Base-by-base conservation (phyloP, 2,113 vertebrate species). In the Rynchops niger region DNA sequence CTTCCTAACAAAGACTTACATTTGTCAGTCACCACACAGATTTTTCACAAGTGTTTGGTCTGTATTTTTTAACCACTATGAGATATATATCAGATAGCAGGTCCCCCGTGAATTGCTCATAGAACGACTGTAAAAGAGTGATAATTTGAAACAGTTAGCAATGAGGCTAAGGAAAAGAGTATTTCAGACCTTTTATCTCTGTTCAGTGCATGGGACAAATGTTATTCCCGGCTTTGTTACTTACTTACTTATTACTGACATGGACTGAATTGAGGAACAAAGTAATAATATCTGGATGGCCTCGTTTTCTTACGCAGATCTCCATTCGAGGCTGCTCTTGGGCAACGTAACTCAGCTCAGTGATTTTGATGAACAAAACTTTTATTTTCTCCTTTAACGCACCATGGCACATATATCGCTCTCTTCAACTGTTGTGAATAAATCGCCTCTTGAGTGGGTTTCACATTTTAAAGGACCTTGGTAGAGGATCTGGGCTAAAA, bases 71-170 rank as follows among this genome's bases (percentile, higher is more conserved):
- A 79, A 15, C 6, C 26, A 30, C 56, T 52, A 0, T 18, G 26
- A 67, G 72, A 69, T 85, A 16, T 7, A 11, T 47, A 86, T 82
- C 86, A 86, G 77, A 42, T 55, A 78, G 76, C 63, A 63, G 65
- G 29, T 67, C 65, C 42, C 55, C 47, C 56, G 13, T 22, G 86
- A 93, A 67, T 47, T 89, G 59, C 81, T 82, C 25, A 52, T 30
- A 63, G 63, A 84, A 40, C 49, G 58, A 55, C 73, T 74, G 61
- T 56, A 84, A 93, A 87, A 72, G 47, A 70, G 86, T 1, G 15
- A 82, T 86, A 89, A 91, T 96, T 93, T 73, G 69, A 95, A 79
- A 38, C 80, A 89, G 86, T 83, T 88, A 88, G 52, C 56, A 82
- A 26, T 0, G 2, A 82, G 36, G 73, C 23, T 84, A 82, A 91